Conservation (phyloP, 1,140 invertebrate species). For the Pseudomyrmex concolor region DNA sequence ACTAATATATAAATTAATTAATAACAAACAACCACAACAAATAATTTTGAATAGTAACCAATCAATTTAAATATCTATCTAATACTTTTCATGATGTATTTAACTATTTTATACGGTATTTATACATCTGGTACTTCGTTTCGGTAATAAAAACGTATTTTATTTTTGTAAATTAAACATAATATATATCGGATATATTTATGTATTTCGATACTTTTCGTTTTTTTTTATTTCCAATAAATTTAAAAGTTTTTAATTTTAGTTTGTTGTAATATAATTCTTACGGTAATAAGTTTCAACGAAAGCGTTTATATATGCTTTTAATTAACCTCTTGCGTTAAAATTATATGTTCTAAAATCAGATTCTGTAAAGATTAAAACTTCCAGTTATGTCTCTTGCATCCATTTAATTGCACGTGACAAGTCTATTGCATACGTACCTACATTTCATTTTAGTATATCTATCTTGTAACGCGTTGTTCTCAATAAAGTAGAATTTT, state of each 20-base stretch:
- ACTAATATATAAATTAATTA: too few relatives aligned
- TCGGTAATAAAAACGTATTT: neutral
- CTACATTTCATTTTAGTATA: too few relatives aligned
- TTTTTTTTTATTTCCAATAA: slow-evolving; percentile 15
- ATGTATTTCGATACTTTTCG: slow-evolving; percentile 9
- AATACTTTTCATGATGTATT: slow-evolving; percentile 22
- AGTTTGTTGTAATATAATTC: neutral
- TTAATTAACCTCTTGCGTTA: slow-evolving; percentile 21
- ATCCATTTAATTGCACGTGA: too few relatives aligned
- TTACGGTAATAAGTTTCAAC: slow-evolving; percentile 31
- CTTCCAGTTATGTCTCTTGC: too few relatives aligned
- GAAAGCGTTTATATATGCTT: slow-evolving; percentile 28
- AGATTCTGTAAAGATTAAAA: too few relatives aligned
- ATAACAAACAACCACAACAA: too few relatives aligned
- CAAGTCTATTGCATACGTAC: too few relatives aligned
- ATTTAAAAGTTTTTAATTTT: slow-evolving; percentile 33
- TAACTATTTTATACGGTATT: neutral
- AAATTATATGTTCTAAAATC: too few relatives aligned
- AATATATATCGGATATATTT: neutral
- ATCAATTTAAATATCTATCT: slow-evolving; percentile 5
- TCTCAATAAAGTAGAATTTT: too few relatives aligned
- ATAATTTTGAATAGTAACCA: too few relatives aligned
- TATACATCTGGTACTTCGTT: neutral
- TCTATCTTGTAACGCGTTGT: too few relatives aligned
- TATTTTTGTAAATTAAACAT: neutral